Evolutionary conservation across 2,888 invertebrate species (phyloP).

Genomic region (Patella pellucida): DNA sequence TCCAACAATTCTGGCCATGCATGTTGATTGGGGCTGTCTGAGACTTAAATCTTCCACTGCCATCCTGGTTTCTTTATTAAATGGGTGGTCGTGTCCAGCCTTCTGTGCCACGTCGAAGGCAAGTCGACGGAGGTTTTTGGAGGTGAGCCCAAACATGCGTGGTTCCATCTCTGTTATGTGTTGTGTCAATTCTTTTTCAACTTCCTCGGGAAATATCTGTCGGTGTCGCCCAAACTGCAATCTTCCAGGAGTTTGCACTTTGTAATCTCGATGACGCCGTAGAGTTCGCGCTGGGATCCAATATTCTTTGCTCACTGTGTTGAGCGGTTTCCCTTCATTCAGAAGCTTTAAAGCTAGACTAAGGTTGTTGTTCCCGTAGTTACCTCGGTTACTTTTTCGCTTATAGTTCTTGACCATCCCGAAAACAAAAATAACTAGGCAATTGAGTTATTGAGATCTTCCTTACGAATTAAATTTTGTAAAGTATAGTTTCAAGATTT

Average conservation of each 20-base stretch:
- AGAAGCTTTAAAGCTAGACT: neutral
- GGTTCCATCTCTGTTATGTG: slow-evolving; percentile 15
- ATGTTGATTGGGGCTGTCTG: slow-evolving; percentile 1
- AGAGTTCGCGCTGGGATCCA: slow-evolving; percentile 14
- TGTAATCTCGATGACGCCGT: slow-evolving; percentile 9
- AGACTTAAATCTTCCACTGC: slow-evolving; percentile 11
- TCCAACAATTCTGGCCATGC: slow-evolving; percentile 6
- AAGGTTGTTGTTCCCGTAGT: neutral
- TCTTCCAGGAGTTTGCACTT: slow-evolving; percentile 12
- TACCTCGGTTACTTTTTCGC: neutral
- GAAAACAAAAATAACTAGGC: neutral
- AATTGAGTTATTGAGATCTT: no score
- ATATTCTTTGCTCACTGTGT: neutral
- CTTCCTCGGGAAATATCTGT: slow-evolving; percentile 7
- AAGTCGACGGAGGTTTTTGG: slow-evolving; percentile 15
- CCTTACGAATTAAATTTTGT: neutral
- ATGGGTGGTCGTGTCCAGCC: slow-evolving; percentile 3
- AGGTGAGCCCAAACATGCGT: slow-evolving; percentile 13
- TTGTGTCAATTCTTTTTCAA: slow-evolving; percentile 5
- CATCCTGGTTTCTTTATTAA: slow-evolving; percentile 13
- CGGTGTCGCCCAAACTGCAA: slow-evolving; percentile 7
- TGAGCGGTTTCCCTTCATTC: slow-evolving; percentile 15
- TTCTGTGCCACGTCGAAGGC: slow-evolving; percentile 12
- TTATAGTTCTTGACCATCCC: neutral
- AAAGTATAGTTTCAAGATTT: neutral